A percentile compares a stretch with the other conserved stretches of the same genome.
phyloP scores from a whole-genome alignment of 2,888 invertebrate genomes.

The Sericinus montela region DNA sequence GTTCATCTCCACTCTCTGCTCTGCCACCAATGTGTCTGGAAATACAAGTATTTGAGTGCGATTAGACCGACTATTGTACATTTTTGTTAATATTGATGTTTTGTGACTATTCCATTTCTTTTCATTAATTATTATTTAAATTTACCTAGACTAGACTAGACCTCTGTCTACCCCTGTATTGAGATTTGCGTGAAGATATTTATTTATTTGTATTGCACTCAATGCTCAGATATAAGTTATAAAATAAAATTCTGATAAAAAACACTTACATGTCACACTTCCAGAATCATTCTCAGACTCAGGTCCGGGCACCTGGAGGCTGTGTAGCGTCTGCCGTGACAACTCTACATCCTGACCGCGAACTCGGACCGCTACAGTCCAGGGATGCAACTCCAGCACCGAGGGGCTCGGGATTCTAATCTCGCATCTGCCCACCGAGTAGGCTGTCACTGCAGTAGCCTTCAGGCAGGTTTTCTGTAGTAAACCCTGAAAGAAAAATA shows the following conservation, averaged over 20 bases:
- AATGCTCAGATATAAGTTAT: too few relatives aligned
- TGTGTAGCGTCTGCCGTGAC: conserved; percentile 28
- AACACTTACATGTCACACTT: conserved; percentile 10
- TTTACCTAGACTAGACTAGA: too few relatives aligned
- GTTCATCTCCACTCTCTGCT: not conserved
- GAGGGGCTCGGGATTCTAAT: conserved; percentile 33
- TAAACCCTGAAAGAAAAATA: conserved; percentile 45
- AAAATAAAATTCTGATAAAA: not conserved
- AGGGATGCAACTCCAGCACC: conserved; percentile 44
- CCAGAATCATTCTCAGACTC: not conserved
- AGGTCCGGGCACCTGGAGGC: conserved; percentile 17
- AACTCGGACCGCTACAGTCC: conserved; percentile 51
- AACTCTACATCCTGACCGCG: conserved; percentile 39
- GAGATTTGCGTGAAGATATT: too few relatives aligned
- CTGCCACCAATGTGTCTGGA: conserved; percentile 12
- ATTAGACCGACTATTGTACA: too few relatives aligned
- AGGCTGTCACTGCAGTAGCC: conserved; percentile 28
- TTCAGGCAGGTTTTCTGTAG: conserved; percentile 32
- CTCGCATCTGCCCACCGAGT: conserved; percentile 33
- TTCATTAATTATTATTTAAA: too few relatives aligned
- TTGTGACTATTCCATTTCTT: too few relatives aligned
- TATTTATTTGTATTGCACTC: too few relatives aligned
- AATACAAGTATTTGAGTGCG: too few relatives aligned
- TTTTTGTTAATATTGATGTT: too few relatives aligned
- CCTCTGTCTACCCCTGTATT: too few relatives aligned